These are phyloP conservation scores for Jaculus jaculus DNA, from an alignment of 2,113 vertebrate genomes.

Conservation along the genomic window DNA sequence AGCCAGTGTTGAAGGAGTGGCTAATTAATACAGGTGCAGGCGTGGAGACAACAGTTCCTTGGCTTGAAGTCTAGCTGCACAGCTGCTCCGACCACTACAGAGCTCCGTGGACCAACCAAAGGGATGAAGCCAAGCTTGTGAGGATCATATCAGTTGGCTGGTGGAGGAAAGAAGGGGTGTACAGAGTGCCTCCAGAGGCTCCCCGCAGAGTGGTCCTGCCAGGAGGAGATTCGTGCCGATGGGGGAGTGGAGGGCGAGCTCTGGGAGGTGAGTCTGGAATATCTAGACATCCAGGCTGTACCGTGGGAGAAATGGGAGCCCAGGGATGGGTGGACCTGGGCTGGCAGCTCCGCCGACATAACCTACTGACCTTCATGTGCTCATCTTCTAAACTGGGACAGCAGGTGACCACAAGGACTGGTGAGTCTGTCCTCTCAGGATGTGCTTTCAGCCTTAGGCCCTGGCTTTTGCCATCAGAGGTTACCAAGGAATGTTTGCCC, in stretches of 20 bases:
- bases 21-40: conserved; percentile 47
- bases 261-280: background rate
- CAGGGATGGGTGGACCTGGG: background rate
- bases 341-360: background rate
- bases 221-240: background rate
- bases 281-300: too few species aligned
- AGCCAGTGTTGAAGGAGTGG: conserved; percentile 22
- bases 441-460: background rate
- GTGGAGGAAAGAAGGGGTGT: background rate
- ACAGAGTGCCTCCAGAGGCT: background rate
- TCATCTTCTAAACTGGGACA: background rate
- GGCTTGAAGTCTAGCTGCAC: background rate
- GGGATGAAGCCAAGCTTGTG: background rate
- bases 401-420: background rate
- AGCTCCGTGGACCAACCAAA: background rate
- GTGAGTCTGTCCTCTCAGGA: background rate
- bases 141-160: accelerated
- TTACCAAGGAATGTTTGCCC: background rate
- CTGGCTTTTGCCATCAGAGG: background rate
- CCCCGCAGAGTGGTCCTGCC: background rate
- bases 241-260: background rate
- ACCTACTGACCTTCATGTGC: background rate
- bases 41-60: background rate
- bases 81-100: background rate
- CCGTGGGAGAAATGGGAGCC: too few species aligned